Percentiles rank a stretch among this genome's conserved stretches.
Conservation (phyloP, 2,888 invertebrate genomes). For the Andrena chrysosceles region DNA sequence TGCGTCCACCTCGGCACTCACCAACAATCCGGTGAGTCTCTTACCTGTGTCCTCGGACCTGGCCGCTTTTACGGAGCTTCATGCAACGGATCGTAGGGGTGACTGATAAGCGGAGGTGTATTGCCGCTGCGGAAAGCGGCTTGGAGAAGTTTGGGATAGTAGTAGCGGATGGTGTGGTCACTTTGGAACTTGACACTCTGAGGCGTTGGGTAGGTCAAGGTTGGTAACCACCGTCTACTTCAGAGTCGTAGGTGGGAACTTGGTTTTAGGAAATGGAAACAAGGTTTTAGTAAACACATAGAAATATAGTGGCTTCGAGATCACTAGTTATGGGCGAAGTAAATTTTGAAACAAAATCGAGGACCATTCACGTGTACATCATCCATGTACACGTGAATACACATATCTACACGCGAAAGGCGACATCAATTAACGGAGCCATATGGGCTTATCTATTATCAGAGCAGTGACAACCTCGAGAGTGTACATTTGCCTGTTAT, state of each 20-base stretch:
- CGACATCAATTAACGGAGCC: slow-evolving; percentile 18
- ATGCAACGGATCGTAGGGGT: background rate
- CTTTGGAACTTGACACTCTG: background rate
- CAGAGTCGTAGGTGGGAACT: background rate
- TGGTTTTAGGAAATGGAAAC: background rate
- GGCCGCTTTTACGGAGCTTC: background rate
- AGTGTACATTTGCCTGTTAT: slow-evolving; percentile 25
- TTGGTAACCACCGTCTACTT: background rate
- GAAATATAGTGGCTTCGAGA: too few species aligned
- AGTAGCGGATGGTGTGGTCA: background rate
- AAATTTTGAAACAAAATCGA: too few species aligned
- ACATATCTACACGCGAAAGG: background rate
- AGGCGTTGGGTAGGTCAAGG: slow-evolving; percentile 24
- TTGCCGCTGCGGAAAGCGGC: slow-evolving; percentile 13
- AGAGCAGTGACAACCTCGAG: background rate
- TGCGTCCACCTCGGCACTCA: slow-evolving; percentile 73
- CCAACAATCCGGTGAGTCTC: slow-evolving; percentile 80
- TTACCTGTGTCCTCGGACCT: background rate
- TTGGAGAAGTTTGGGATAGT: background rate
- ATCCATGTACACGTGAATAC: background rate
- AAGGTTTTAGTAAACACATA: background rate
- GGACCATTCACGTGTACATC: background rate
- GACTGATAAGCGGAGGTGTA: slow-evolving; percentile 22
- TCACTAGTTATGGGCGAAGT: too few species aligned
- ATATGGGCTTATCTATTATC: slow-evolving; percentile 16